Evolutionary conservation across 92 coral and sea anemone genomes (phyloP), one percentile per base, ranked within the genome.

Genomic region (Anthopleura xanthogrammica): DNA sequence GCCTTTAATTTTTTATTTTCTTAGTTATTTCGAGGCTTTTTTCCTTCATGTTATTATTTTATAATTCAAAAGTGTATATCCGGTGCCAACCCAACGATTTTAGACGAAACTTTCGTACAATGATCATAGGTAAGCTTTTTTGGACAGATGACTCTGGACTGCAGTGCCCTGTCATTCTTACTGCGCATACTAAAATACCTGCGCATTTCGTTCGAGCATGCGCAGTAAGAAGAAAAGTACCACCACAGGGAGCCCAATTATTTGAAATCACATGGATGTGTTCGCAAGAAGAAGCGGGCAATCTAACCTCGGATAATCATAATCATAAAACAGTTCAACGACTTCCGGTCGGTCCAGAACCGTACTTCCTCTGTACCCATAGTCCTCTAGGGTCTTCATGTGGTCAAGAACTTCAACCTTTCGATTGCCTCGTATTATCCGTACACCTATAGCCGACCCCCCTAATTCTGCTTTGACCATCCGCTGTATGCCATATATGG

Each of bases 271-370:
- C 11, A 62, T 42, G 41, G 78, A 85, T 56, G 89, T 80, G 57
- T 90, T 82, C 2, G 95, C 95, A 83, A 85, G 83, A 3, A 93
- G 89, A 5, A 93, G 89, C 14, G 95, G 98, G 50, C 95, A 89
- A 75, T 89, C 88, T 3, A 93, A 77, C 48, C 80, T 23, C 16
- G 98, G 98, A 70, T 91, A 94, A 23, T 85, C 92, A 48, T 89
- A 94, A 72, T 91, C 98, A 60, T 94, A 94, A 22, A 89, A 83
- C 79, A 94, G 86, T 4, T 81, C 70, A 14, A 86, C 78, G 9
- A 85, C 76, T 48, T 90, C 83, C 1, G 91, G 90, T 14, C 82
- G 60, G 2, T 94, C 93, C 19, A 83, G 66, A 3, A 75, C 81
- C 72, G 72, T 52, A 48, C 86, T 83, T 55, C 98, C 98, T 58